Conservation (phyloP, 2,888 invertebrate species). For the Noctua fimbriata region DNA sequence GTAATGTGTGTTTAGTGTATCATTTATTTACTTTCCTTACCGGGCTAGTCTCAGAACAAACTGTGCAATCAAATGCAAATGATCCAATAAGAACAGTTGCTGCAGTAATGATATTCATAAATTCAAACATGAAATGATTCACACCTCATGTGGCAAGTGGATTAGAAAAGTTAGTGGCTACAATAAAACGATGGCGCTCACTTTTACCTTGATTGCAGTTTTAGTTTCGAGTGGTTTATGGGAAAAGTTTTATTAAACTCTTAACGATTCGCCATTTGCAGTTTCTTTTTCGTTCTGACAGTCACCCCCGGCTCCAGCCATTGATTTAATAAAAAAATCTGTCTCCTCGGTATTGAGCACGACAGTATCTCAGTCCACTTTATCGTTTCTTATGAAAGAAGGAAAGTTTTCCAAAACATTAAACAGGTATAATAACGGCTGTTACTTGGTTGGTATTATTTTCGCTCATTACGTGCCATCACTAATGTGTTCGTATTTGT, state of each 20-base stretch:
- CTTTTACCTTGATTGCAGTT: conserved; percentile 51
- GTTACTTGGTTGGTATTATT: conserved; percentile 47
- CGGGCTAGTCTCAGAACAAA: conserved; percentile 27
- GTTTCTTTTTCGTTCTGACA: conserved; percentile 25
- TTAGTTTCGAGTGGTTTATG: conserved; percentile 46
- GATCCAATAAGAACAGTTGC: conserved; percentile 39
- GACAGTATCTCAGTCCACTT: conserved; percentile 13
- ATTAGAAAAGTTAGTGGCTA: conserved; percentile 50
- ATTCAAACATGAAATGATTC: conserved; percentile 45
- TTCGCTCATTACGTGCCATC: conserved; percentile 51
- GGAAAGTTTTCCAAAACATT: conserved; percentile 57
- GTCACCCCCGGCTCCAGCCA: not conserved
- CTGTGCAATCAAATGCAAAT: conserved; percentile 52
- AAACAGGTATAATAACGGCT: conserved; percentile 31
- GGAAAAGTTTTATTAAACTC: conserved; percentile 45
- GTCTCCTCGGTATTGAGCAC: not conserved
- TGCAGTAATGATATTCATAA: conserved; percentile 53
- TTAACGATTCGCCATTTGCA: conserved; percentile 17
- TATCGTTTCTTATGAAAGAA: conserved; percentile 31
- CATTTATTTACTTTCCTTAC: conserved; percentile 52
- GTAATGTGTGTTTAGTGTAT: conserved; percentile 48
- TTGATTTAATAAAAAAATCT: conserved; percentile 7
- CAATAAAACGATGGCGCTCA: conserved; percentile 30
- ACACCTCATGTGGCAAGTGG: conserved; percentile 62
- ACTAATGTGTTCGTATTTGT: conserved; percentile 53